Evolutionary conservation across 2,888 invertebrate genomes (phyloP), one percentile per base, ranked within the genome.

Genomic region (Drosophila atroscutellata): DNA sequence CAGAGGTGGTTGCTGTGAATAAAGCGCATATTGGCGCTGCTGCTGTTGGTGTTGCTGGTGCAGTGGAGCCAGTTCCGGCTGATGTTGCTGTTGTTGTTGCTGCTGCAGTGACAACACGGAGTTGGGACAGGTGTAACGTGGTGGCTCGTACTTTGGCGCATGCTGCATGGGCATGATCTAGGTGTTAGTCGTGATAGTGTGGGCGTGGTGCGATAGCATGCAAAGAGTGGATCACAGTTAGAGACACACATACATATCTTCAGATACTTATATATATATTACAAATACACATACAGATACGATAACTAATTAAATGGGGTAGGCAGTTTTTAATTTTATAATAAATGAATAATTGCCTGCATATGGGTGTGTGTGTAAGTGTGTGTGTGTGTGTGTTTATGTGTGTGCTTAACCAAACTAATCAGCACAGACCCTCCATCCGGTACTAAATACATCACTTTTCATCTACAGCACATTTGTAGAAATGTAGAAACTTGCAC

Each of bases 131-230:
- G 91, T 92, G 83, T 93, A 93, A 68, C 92, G 92, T 82, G 92
- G 92, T 81, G 92, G 92, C 84, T 93, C 93, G 87, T 93, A 93
- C 89, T 92, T 93, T 84, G 92, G 90, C 77, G 92, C 89, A 89
- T 92, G 91, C 90, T 92, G 91, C 81, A 92, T 91, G 80, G 92
- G 91, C 86, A 92, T 91, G 80, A 93, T 92, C 92, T 93, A 50
- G 59, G 54, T 77, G 70, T 77, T 80, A 68, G 77, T 80, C 52
- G 77, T 69, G 74, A 67, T 49, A 34, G 56, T 65, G 68, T 26
- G 55, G 60, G 70, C 65, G 69, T 58, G 58, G 63, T 63, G 82
- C 65, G 71, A 74, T 60, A 58, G 65, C 86, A 85, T 85, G 88
- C 86, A 85, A 77, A 83, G 70, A 85, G 63, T 77, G 83, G 77